Evolutionary conservation across 2,888 invertebrate species (phyloP).

Genomic region (Panzeria rudis): DNA sequence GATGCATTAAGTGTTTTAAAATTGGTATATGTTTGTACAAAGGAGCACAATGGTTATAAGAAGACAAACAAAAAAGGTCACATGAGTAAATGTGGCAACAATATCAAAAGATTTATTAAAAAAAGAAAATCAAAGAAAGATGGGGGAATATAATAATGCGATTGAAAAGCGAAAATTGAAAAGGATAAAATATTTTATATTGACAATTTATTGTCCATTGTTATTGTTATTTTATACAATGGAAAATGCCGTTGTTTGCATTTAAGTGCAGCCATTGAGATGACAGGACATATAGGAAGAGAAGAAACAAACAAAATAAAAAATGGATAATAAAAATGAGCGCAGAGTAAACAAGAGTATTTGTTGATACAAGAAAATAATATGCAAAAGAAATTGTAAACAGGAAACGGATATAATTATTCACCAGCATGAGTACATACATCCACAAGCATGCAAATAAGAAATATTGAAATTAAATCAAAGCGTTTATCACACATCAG

Average conservation of each 20-base stretch:
- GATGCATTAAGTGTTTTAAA: background rate
- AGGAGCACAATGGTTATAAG: slow-evolving; percentile 14
- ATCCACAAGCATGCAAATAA: slow-evolving; percentile 12
- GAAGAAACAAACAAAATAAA: slow-evolving; percentile 1
- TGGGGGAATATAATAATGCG: slow-evolving; percentile 12
- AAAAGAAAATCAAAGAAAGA: background rate
- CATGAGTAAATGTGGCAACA: slow-evolving; percentile 55
- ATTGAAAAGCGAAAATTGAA: slow-evolving; percentile 53
- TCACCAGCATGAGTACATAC: slow-evolving; percentile 29
- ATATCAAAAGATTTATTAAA: slow-evolving; percentile 44
- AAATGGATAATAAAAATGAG: slow-evolving; percentile 32
- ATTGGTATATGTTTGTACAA: slow-evolving; percentile 5
- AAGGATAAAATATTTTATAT: slow-evolving; percentile 59
- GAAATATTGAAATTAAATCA: slow-evolving; percentile 61
- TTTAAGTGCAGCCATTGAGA: slow-evolving; percentile 46
- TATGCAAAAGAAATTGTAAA: slow-evolving; percentile 55
- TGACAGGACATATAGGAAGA: slow-evolving; percentile 22
- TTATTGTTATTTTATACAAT: slow-evolving; percentile 40
- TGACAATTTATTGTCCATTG: slow-evolving; percentile 53
- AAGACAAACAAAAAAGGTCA: slow-evolving; percentile 21
- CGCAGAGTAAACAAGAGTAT: slow-evolving; percentile 47
- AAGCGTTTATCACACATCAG: slow-evolving; percentile 36
- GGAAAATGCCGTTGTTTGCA: slow-evolving; percentile 32
- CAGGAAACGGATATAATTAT: slow-evolving; percentile 65
- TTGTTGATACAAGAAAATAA: slow-evolving; percentile 61